Evolutionary conservation across 1,140 invertebrate species (phyloP), one percentile per base, ranked within the genome.

Genomic region (Venustaconcha ellipsiformis): DNA sequence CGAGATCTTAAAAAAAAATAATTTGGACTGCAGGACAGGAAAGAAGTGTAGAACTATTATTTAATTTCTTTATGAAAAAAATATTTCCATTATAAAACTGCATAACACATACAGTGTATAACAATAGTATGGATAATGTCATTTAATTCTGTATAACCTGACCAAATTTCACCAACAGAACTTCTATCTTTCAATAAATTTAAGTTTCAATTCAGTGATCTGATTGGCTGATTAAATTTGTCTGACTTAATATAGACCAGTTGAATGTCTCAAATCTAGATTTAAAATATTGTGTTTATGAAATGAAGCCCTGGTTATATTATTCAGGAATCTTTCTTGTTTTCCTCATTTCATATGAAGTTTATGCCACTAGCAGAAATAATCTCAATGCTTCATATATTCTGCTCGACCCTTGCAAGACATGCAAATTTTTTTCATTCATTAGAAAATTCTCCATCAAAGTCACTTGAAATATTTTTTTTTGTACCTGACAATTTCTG

Each of bases 401-500:
- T 11, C 11, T 48, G 11, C 37, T 8, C 6, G 11, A 48, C 37
- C 37, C 37, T 48, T 48, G 37, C 37, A 48, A 48, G 6, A 48
- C 37, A 62, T n/a, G 59, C 0, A 62, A 62, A 62, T 0, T 23
- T 62, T 62, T 62, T n/a, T 5, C 18, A 18, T 14, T 18, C 11
- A 62, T 23, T 62, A 14, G 18, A n/a, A 23, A 23, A 12, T 62
- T 18, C 18, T 17, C 0, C 6, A 48, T 48, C 37, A 48, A 48
- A 6, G 37, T 48, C 37, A 48, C 11, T 48, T 48, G 6, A 8
- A 48, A 48, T 48, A 8, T 6, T 48, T 0, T 48, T 8, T 68
- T 26, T 69, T 68, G 57, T 55, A 92, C 90, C 97, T 93, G 14
- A 97, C 89, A 83, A 99, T 96, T 80, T 93, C 89, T 0, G 96